Conservation (phyloP, 2,888 invertebrate species). For the Isoperla grammatica region DNA sequence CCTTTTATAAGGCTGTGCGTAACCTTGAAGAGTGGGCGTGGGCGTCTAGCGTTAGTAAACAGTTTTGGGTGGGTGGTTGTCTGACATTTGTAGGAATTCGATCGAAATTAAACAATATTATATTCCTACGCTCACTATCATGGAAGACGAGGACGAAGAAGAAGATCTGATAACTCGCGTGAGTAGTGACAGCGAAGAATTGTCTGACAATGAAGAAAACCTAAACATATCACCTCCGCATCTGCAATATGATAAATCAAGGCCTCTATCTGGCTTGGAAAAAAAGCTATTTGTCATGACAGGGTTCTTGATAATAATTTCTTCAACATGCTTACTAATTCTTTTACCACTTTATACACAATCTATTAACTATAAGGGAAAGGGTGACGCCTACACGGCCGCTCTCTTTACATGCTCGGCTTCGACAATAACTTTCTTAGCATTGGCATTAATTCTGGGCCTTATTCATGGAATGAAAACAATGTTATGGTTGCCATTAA, state of each 20-base stretch:
- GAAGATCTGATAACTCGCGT: slow-evolving; percentile 26
- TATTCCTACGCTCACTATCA: neutral
- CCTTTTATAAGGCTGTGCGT: too few species aligned
- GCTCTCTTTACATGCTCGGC: slow-evolving; percentile 37
- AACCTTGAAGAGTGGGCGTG: too few species aligned
- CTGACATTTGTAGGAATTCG: too few species aligned
- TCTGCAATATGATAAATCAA: neutral
- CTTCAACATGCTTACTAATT: slow-evolving; percentile 48
- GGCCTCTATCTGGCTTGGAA: slow-evolving; percentile 6
- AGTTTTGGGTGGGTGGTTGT: too few species aligned
- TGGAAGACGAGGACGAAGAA: slow-evolving; percentile 27
- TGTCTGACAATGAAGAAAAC: slow-evolving; percentile 23
- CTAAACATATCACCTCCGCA: neutral
- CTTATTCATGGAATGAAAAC: slow-evolving; percentile 36
- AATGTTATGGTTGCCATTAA: slow-evolving; percentile 41
- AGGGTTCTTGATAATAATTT: slow-evolving; percentile 44
- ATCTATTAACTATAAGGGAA: slow-evolving; percentile 36
- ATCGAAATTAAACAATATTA: too few species aligned
- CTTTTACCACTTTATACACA: slow-evolving; percentile 50
- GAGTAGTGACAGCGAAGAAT: slow-evolving; percentile 26
- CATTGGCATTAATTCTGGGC: slow-evolving; percentile 35
- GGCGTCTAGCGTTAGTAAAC: too few species aligned
- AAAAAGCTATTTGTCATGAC: slow-evolving; percentile 47
- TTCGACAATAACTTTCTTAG: slow-evolving; percentile 37
- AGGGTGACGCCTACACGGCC: slow-evolving; percentile 42